A percentile compares a stretch with the other conserved stretches of the same genome.
Evolutionary conservation across 1,140 invertebrate species (phyloP).

Genomic region (Bombus pascuorum): DNA sequence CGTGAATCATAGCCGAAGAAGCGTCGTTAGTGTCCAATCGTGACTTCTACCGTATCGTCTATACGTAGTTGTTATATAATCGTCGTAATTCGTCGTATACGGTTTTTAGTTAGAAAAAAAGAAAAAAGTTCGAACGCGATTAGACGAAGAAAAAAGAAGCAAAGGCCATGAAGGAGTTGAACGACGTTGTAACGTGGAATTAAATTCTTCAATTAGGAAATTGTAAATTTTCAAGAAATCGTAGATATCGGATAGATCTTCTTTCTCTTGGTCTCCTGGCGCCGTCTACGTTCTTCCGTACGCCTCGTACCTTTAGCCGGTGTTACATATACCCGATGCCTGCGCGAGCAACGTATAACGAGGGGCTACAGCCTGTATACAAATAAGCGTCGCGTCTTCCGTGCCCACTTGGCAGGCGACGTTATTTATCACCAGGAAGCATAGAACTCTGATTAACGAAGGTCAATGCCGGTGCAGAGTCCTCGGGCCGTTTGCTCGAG

Average conservation of each 20-base stretch:
- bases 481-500: constrained; percentile 44
- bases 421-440: constrained; percentile 77
- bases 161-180: no score
- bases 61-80: no score
- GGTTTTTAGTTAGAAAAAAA: no score
- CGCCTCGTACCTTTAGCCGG: background rate
- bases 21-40: no score
- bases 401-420: constrained; percentile 66
- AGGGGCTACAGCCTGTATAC: constrained; percentile 61
- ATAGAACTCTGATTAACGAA: constrained; percentile 73
- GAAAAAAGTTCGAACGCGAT: no score
- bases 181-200: no score
- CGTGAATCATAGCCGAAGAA: background rate
- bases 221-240: background rate
- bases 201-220: no score
- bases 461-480: constrained; percentile 63
- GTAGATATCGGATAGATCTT: background rate
- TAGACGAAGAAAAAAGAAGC: no score
- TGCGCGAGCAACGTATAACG: constrained; percentile 58
- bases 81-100: no score
- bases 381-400: constrained; percentile 72
- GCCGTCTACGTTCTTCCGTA: constrained; percentile 7
- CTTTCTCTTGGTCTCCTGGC: background rate
- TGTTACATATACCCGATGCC: constrained; percentile 49
- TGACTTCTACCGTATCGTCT: no score